Evolutionary conservation across 2,888 invertebrate genomes (phyloP).

Genomic region (Syrphus vitripennis): DNA sequence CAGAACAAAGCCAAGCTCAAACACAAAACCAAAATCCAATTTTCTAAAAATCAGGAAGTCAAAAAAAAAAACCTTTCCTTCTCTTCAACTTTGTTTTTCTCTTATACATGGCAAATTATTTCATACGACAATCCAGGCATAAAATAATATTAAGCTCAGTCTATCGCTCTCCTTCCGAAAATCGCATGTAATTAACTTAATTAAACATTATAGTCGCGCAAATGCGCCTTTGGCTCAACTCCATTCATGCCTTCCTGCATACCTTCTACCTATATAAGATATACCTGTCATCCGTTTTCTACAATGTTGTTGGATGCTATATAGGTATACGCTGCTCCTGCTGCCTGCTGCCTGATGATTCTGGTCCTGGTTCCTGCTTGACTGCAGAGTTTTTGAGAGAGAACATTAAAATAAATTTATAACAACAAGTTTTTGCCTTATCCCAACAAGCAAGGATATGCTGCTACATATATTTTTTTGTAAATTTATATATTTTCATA

Average conservation of each 20-base stretch:
- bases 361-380: conserved; percentile 29
- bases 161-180: conserved; percentile 53
- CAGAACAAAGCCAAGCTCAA: not conserved
- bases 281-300: conserved; percentile 11
- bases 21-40: not conserved
- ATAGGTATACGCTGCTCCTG: not conserved
- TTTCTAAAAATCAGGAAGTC: not conserved
- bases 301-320: not conserved
- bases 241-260: conserved; percentile 45
- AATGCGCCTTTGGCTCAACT: conserved; percentile 64
- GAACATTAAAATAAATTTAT: conserved; percentile 66
- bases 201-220: conserved; percentile 70
- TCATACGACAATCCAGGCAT: conserved; percentile 29
- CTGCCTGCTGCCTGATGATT: not conserved
- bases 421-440: conserved; percentile 60
- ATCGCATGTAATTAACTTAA: conserved; percentile 69
- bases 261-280: not conserved
- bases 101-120: conserved; percentile 21
- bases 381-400: conserved; percentile 36
- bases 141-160: conserved; percentile 58
- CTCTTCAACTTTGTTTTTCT: not conserved
- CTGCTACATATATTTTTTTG: not conserved
- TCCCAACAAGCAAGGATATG: conserved; percentile 51
- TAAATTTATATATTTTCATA: conserved; percentile 35
- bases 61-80: not conserved